These are phyloP conservation scores for Geotria australis DNA, from an alignment of 2,797 vertebrate genomes.

Conservation along the genomic window DNA sequence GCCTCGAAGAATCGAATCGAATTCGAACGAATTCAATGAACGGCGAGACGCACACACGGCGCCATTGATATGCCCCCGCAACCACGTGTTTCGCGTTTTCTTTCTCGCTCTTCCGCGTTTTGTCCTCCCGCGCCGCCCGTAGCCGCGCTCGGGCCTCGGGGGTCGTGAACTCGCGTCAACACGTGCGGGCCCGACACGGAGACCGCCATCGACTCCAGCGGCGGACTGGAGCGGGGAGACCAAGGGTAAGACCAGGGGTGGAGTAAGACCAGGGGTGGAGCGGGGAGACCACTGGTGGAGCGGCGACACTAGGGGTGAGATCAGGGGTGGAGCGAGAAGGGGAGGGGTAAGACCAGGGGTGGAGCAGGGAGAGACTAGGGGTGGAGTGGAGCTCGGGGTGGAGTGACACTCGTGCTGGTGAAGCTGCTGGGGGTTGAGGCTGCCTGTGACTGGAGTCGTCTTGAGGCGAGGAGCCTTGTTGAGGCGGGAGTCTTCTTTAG, in stretches of 20 bases:
- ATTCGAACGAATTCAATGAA: too few relatives aligned
- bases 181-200: conserved; percentile 1
- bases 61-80: too few relatives aligned
- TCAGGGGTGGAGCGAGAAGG: background rate
- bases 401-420: rapidly evolving
- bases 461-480: background rate
- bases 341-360: too few relatives aligned
- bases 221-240: conserved; percentile 10
- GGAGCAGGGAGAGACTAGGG: background rate
- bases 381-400: background rate
- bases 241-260: conserved; percentile 6
- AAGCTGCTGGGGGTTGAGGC: too few relatives aligned
- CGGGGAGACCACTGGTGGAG: conserved; percentile 6
- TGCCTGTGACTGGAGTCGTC: background rate
- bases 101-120: too few relatives aligned
- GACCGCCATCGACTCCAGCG: conserved; percentile 14
- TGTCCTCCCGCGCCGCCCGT: too few relatives aligned
- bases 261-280: conserved; percentile 4
- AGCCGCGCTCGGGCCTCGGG: too few relatives aligned
- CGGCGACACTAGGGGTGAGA: conserved; percentile 4
- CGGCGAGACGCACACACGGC: too few relatives aligned
- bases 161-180: background rate
- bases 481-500: background rate
- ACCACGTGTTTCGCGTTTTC: too few relatives aligned
- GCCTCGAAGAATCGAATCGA: too few relatives aligned